phyloP scores from a whole-genome alignment of 2,113 vertebrate genomes.

The Saiga tatarica region DNA sequence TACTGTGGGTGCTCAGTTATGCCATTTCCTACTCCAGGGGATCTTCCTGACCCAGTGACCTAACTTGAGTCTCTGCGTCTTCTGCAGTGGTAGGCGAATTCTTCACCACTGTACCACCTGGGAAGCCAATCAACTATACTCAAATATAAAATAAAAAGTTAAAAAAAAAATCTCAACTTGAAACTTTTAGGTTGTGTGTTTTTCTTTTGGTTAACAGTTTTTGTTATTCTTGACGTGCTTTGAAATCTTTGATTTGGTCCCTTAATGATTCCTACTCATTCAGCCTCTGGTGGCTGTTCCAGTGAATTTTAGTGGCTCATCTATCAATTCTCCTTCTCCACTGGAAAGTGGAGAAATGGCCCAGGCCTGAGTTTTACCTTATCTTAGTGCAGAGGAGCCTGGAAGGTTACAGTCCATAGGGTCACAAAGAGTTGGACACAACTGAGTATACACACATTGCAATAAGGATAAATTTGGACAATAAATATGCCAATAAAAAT shows the following conservation, averaged over 20 bases:
- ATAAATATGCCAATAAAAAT: not conserved
- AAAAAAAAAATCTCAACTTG: not conserved
- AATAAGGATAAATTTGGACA: not conserved
- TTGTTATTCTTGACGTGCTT: not conserved
- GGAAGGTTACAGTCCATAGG: not conserved
- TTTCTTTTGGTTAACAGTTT: not conserved
- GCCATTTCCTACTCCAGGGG: not conserved
- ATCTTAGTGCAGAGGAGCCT: not conserved
- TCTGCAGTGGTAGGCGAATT: not conserved
- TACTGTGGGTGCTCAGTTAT: not conserved
- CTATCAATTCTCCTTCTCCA: not conserved
- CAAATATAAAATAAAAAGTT: not conserved
- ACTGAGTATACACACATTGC: not conserved
- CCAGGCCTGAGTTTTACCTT: not conserved
- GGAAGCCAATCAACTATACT: not conserved
- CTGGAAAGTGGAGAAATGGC: not conserved
- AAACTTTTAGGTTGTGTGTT: not conserved
- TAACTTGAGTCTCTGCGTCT: not conserved
- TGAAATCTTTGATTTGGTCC: not conserved
- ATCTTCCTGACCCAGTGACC: not conserved
- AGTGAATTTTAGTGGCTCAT: not conserved
- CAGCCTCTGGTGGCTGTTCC: not conserved
- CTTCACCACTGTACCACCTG: not conserved
- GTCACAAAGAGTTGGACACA: not conserved
- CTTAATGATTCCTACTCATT: not conserved